Conservation (phyloP, 1,140 invertebrate species). For the Drosophila sp. region DNA sequence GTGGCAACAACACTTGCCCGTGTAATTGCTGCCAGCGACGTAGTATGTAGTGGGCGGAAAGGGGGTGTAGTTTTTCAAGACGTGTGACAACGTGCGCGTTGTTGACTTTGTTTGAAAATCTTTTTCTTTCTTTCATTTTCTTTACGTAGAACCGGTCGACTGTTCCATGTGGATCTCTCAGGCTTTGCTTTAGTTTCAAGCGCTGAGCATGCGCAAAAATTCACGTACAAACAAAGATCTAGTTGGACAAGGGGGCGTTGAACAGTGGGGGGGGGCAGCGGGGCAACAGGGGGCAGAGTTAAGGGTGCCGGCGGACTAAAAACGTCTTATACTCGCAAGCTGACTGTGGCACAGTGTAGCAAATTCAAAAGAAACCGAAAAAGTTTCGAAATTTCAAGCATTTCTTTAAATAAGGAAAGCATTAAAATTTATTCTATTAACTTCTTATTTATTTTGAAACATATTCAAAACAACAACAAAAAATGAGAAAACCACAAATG, state of each 20-base stretch:
- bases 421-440: too few species aligned
- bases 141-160: constrained; percentile 60
- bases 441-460: too few species aligned
- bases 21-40: constrained; percentile 61
- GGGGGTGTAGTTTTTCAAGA: constrained; percentile 13
- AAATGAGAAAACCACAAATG: neutral
- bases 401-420: neutral
- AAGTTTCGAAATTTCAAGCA: neutral
- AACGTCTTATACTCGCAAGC: neutral
- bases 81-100: constrained; percentile 57
- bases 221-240: constrained; percentile 24
- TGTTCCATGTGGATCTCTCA: constrained; percentile 36
- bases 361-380: neutral
- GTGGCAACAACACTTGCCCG: constrained; percentile 54
- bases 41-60: constrained; percentile 17
- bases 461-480: neutral
- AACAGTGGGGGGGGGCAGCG: neutral
- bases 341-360: neutral
- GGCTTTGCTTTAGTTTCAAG: constrained; percentile 41
- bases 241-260: neutral
- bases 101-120: constrained; percentile 62
- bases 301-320: constrained; percentile 21
- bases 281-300: neutral
- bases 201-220: constrained; percentile 35
- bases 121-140: too few species aligned